Evolutionary conservation across 2,113 vertebrate species (phyloP).

Genomic region (Neopipo cinnamomea): DNA sequence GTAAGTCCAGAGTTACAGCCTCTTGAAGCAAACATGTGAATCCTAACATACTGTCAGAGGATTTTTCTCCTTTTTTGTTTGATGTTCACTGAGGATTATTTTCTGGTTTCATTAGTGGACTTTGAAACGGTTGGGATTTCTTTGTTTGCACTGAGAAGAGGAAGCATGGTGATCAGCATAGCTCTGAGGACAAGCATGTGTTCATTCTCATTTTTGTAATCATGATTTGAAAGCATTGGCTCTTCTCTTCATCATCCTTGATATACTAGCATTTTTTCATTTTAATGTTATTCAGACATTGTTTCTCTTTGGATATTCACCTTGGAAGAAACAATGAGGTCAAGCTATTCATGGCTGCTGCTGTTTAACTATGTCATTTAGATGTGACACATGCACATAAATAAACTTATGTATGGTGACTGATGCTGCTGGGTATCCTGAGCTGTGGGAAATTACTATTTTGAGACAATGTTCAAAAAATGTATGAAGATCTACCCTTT

Average conservation of each 20-base stretch:
- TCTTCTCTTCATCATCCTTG: not conserved
- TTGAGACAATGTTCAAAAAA: not conserved
- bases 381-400: not conserved
- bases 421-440: not conserved
- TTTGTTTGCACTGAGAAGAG: not conserved
- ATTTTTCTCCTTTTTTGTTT: not conserved
- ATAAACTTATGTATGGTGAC: not conserved
- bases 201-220: not conserved
- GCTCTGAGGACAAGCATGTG: not conserved
- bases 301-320: not conserved
- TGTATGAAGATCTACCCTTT: not conserved
- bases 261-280: not conserved
- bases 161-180: not conserved
- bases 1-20: not conserved
- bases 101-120: not conserved
- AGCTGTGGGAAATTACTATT: not conserved
- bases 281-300: not conserved
- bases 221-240: not conserved
- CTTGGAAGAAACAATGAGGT: not conserved
- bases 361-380: not conserved
- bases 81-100: not conserved
- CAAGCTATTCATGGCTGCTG: not conserved
- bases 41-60: not conserved
- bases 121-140: not conserved
- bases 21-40: not conserved